Conservation (phyloP, 2,888 invertebrate species). For the Harmothoe impar region DNA sequence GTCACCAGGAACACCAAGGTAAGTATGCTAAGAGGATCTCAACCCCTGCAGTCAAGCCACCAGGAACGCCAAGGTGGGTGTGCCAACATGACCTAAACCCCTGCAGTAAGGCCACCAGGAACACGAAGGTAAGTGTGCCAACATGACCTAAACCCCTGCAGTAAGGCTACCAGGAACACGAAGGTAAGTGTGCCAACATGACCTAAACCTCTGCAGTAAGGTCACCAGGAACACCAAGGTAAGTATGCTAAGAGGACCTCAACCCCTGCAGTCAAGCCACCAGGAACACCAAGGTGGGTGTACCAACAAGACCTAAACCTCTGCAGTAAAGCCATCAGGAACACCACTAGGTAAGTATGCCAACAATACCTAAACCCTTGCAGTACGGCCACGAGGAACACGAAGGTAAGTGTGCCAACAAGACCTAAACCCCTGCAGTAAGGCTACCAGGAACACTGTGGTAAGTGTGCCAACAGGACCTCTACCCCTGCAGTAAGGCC, state of each 20-base stretch:
- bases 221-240: constrained; percentile 62
- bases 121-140: constrained; percentile 67
- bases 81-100: background rate
- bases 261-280: too few relatives aligned
- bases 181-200: constrained; percentile 66
- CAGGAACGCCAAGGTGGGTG: constrained; percentile 53
- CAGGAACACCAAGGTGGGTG: constrained; percentile 59
- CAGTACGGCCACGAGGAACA: background rate
- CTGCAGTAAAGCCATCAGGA: constrained; percentile 40
- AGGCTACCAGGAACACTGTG: background rate
- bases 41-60: constrained; percentile 66
- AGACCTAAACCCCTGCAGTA: too few relatives aligned
- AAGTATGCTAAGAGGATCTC: constrained; percentile 66
- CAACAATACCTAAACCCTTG: too few relatives aligned
- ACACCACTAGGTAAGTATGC: background rate
- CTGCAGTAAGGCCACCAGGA: too few relatives aligned
- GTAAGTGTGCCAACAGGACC: background rate
- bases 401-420: background rate
- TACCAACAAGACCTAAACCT: constrained; percentile 55
- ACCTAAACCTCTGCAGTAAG: constrained; percentile 65
- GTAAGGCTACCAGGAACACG: constrained; percentile 63
- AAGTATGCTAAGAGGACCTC: too few relatives aligned
- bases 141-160: constrained; percentile 66
- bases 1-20: constrained; percentile 41
- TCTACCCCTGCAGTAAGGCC: too few relatives aligned